Percentiles rank a stretch among this genome's conserved stretches.
These are phyloP conservation scores for Sitophilus oryzae DNA, from an alignment of 1,140 invertebrate species.

Conservation along the genomic window DNA sequence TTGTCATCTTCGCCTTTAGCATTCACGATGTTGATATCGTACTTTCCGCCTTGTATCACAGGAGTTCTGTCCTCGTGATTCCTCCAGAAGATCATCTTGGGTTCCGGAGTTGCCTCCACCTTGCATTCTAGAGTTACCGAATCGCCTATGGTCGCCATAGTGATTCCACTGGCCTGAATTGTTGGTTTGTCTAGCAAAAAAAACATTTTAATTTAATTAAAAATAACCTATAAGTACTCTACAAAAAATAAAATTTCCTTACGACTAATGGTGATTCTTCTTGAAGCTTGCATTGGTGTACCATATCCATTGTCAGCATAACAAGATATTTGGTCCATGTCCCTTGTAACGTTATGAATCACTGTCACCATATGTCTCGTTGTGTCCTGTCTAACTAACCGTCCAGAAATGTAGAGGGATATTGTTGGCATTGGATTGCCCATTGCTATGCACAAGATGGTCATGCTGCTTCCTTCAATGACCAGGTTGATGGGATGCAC, in stretches of 20 bases:
- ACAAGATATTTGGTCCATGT: slow-evolving; percentile 78
- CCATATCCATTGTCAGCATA: slow-evolving; percentile 82
- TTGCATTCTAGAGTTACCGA: slow-evolving; percentile 66
- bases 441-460: slow-evolving; percentile 74
- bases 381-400: slow-evolving; percentile 66
- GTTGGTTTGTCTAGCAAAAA: slow-evolving; percentile 59
- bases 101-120: slow-evolving; percentile 69
- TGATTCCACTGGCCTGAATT: slow-evolving; percentile 66
- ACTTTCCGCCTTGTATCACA: slow-evolving; percentile 70
- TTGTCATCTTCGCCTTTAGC: slow-evolving; percentile 55
- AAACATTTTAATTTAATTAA: not conserved
- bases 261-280: slow-evolving; percentile 72
- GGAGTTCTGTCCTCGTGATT: slow-evolving; percentile 62
- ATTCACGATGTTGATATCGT: slow-evolving; percentile 53
- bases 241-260: slow-evolving; percentile 46
- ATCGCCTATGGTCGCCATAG: slow-evolving; percentile 65
- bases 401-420: slow-evolving; percentile 69
- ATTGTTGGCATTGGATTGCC: slow-evolving; percentile 75
- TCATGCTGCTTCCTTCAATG: slow-evolving; percentile 76
- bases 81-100: slow-evolving; percentile 72
- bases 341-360: slow-evolving; percentile 70
- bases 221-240: not conserved
- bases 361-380: slow-evolving; percentile 76
- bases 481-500: slow-evolving; percentile 76
- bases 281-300: slow-evolving; percentile 72